Base-by-base conservation (phyloP, 1,140 invertebrate genomes). In the Hormaphis cornu region DNA sequence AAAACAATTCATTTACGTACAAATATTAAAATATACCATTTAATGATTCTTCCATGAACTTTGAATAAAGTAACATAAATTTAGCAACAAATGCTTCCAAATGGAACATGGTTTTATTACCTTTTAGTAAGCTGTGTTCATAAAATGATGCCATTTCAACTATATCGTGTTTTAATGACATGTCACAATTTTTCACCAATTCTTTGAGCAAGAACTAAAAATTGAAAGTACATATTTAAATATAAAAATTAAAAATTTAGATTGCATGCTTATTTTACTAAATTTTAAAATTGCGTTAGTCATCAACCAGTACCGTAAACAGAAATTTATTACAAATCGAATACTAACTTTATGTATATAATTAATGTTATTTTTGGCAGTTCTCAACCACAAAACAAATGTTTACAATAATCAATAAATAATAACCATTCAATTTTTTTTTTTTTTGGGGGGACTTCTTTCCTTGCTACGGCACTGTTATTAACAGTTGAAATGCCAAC, bases 1-100 rank as follows among this genome's bases (percentile, higher is more conserved):
- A 54, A 54, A 33, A 53, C 8, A 22, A 35, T n/a, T n/a, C n/a
- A n/a, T n/a, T n/a, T n/a, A n/a, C n/a, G n/a, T n/a, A n/a, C n/a
- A n/a, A n/a, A n/a, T n/a, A 44, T 61, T 46, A 63, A 63, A 63
- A 63, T 44, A 63, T 46, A 46, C 58, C 40, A 46, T 63, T 46
- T 30, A 86, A 77, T 35, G 83, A 83, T 73, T 86, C 85, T 75
- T 89, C 87, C 71, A 93, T 82, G 77, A 89, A 92, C 74, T 86
- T 85, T 74, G 91, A 93, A 78, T 97, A 97, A 72, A 96, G 86
- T 24, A 86, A 84, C 96, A 98, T 98, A 78, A 97, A 97, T 73
- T 91, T 89, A 5, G 92, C 93, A 69, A 96, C 87, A 83, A 98
- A 98, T 18, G 94, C 93, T 81, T 99, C 96, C 40, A 99, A 81